phyloP scores from a whole-genome alignment of 1,140 invertebrate species.

The Drosophila navojoa region DNA sequence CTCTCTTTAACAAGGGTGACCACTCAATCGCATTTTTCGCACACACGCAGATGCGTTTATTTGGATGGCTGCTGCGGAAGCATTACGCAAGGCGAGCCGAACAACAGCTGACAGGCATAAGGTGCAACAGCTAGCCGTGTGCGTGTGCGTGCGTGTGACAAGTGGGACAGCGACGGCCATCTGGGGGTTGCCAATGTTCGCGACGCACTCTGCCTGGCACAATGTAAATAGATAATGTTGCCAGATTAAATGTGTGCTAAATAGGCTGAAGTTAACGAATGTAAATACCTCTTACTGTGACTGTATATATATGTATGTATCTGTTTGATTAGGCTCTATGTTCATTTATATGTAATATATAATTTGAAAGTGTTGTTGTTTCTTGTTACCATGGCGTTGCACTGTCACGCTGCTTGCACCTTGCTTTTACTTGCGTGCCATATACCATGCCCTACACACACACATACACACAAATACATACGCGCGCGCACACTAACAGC shows the following conservation, averaged over 20 bases:
- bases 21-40: conserved; percentile 14
- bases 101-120: conserved; percentile 47
- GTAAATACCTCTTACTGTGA: conserved; percentile 17
- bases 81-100: conserved; percentile 50
- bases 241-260: conserved; percentile 66
- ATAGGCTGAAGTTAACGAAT: conserved; percentile 59
- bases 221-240: conserved; percentile 60
- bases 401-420: conserved; percentile 73
- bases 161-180: conserved; percentile 54
- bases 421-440: conserved; percentile 56
- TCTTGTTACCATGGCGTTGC: conserved; percentile 74
- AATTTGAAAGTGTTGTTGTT: conserved; percentile 26
- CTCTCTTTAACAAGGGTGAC: conserved; percentile 49
- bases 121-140: conserved; percentile 40
- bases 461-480: conserved; percentile 39
- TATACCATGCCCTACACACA: conserved; percentile 58
- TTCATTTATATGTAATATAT: conserved; percentile 14
- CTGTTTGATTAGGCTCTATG: conserved; percentile 32
- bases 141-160: conserved; percentile 39
- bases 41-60: conserved; percentile 21
- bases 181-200: conserved; percentile 39
- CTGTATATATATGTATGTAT: conserved; percentile 16
- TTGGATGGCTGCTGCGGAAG: conserved; percentile 52
- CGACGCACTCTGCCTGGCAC: conserved; percentile 65
- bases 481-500: conserved; percentile 8